Evolutionary conservation across 2,888 invertebrate species (phyloP).

Genomic region (Craniophora ligustri): DNA sequence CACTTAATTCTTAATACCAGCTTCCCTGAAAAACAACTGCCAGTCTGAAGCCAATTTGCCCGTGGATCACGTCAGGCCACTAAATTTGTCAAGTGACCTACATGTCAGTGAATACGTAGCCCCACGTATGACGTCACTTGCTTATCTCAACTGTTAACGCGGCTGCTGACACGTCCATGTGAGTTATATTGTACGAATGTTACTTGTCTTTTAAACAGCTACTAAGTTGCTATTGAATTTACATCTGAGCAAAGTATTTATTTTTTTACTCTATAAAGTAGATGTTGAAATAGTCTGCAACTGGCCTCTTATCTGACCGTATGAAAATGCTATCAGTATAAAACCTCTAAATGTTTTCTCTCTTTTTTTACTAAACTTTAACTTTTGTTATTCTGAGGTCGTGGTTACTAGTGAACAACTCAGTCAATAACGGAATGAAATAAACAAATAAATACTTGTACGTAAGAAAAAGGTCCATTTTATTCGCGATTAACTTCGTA

Average conservation of each 20-base stretch:
- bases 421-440: too few relatives aligned
- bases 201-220: conserved; percentile 38
- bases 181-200: conserved; percentile 26
- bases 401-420: too few relatives aligned
- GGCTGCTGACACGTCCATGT: conserved; percentile 32
- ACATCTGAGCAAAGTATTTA: too few relatives aligned
- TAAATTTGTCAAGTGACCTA: conserved; percentile 40
- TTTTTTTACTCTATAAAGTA: too few relatives aligned
- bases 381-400: too few relatives aligned
- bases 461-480: too few relatives aligned
- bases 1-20: conserved; percentile 3
- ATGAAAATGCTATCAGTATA: too few relatives aligned
- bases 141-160: conserved; percentile 39
- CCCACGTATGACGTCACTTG: conserved; percentile 34
- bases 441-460: too few relatives aligned
- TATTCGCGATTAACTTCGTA: conserved; percentile 36
- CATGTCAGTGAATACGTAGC: conserved; percentile 26
- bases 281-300: too few relatives aligned
- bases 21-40: conserved; percentile 21
- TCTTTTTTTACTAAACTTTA: too few relatives aligned
- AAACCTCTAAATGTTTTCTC: too few relatives aligned
- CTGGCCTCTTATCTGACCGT: too few relatives aligned
- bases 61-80: conserved; percentile 8
- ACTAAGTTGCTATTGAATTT: conserved; percentile 18
- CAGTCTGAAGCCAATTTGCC: conserved; percentile 14